These are phyloP conservation scores for Diceros bicornis DNA, from an alignment of 2,797 vertebrate genomes.

Conservation along the genomic window DNA sequence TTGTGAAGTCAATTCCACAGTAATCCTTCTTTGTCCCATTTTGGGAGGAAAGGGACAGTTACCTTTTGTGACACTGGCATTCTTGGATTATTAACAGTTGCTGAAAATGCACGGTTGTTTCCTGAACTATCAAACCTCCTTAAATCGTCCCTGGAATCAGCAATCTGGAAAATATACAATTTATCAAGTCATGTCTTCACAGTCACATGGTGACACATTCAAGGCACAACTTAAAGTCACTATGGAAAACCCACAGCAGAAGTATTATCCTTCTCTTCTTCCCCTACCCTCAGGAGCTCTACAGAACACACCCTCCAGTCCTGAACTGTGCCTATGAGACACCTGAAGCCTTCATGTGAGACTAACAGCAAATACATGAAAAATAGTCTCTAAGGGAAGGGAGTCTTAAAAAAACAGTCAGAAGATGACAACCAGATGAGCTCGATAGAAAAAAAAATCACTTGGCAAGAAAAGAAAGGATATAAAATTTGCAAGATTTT, in stretches of 20 bases:
- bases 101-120: constrained; percentile 87
- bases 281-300: not conserved
- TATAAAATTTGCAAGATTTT: not conserved
- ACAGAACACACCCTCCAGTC: not conserved
- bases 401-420: not conserved
- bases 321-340: not conserved
- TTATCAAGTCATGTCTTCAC: not conserved
- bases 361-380: not conserved
- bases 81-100: constrained; percentile 83
- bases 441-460: not conserved
- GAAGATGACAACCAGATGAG: not conserved
- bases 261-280: not conserved
- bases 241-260: not conserved
- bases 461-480: not conserved
- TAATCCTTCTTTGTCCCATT: not conserved
- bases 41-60: constrained; percentile 52
- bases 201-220: not conserved
- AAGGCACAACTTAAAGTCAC: not conserved
- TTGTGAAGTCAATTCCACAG: constrained; percentile 19
- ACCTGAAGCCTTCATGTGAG: not conserved
- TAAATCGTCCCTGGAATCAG: constrained; percentile 92
- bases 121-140: constrained; percentile 91
- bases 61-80: constrained; percentile 88
- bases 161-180: constrained; percentile 90
- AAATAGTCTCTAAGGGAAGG: not conserved